Evolutionary conservation across 1,140 invertebrate genomes (phyloP), one percentile per base, ranked within the genome.

Genomic region (Trigoniulus corallinus): DNA sequence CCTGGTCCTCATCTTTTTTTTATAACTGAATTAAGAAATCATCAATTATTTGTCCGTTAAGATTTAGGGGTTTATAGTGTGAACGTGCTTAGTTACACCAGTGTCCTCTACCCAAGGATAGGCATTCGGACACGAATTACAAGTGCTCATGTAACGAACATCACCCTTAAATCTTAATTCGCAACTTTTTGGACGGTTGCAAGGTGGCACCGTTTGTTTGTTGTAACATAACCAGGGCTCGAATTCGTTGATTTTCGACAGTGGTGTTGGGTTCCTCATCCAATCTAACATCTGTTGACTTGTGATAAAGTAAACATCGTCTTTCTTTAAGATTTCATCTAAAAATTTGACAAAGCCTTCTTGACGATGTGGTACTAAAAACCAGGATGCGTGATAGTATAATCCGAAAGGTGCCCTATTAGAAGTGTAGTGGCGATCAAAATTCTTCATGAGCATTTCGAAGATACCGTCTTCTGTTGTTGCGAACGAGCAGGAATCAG

Each of bases 81-180:
- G 42, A 7, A 7, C 18, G 18, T 44, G 42, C 18, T 44, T 44
- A 18, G 18, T 44, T 20, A 89, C 87, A 58, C 87, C 87, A 42
- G 84, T 84, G 62, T 87, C 88, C 53, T 87, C 86, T 45, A 88
- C 89, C 88, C 88, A 93, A 7, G 88, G 88, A 61, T 91, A 93
- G 34, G 87, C 80, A 52, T 88, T 84, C 1, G 88, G 88, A 66
- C 88, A 93, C 15, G 84, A 78, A 64, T 91, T 87, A 61, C 88
- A 93, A 22, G 87, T 92, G 62, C 86, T 82, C 60, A 69, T 64
- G 57, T 66, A 69, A 20, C 66, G 53, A 29, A 64, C 56, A 27
- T 51, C 50, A 20, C 50, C 50, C 3, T 37, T 7, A 43, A 51
- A 51, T 13, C 18, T 12, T n/a, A 51, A 12, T 21, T 24, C 39